phyloP scores from a whole-genome alignment of 2,888 invertebrate species.

The Protonemura montana region DNA sequence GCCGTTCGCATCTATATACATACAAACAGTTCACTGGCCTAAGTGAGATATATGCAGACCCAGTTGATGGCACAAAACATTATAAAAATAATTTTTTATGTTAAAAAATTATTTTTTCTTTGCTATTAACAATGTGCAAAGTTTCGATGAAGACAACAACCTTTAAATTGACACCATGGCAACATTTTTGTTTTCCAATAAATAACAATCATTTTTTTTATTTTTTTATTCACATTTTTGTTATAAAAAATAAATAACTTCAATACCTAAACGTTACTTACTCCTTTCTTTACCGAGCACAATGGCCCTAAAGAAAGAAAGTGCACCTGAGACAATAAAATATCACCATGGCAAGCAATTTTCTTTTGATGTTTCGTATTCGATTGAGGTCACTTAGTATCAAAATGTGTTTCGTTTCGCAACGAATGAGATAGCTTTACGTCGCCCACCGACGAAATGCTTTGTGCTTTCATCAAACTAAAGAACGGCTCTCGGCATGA shows the following conservation, averaged over 20 bases:
- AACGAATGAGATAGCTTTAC: not conserved
- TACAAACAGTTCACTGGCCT: conserved; percentile 12
- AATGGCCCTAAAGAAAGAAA: conserved; percentile 29
- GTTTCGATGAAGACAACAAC: conserved; percentile 28
- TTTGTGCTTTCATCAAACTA: conserved; percentile 4
- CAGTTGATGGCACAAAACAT: conserved; percentile 36
- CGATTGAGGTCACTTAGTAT: conserved; percentile 4
- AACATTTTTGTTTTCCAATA: conserved; percentile 45
- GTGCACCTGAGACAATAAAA: conserved; percentile 44
- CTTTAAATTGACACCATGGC: conserved; percentile 43
- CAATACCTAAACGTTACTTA: conserved; percentile 38
- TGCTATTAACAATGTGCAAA: conserved; percentile 29
- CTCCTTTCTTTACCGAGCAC: not conserved
- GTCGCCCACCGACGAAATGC: not conserved
- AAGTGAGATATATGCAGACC: not conserved
- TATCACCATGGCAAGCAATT: conserved; percentile 39
- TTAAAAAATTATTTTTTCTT: conserved; percentile 37
- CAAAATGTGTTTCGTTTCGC: not conserved
- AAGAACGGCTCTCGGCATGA: not conserved
- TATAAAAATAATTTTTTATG: conserved; percentile 39
- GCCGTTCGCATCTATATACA: not conserved
- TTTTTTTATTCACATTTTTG: conserved; percentile 45
- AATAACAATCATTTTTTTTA: conserved; percentile 44
- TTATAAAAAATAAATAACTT: conserved; percentile 48
- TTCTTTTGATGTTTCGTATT: conserved; percentile 24